Conservation (phyloP, 2,113 vertebrate species). For the Montifringilla adamsi region DNA sequence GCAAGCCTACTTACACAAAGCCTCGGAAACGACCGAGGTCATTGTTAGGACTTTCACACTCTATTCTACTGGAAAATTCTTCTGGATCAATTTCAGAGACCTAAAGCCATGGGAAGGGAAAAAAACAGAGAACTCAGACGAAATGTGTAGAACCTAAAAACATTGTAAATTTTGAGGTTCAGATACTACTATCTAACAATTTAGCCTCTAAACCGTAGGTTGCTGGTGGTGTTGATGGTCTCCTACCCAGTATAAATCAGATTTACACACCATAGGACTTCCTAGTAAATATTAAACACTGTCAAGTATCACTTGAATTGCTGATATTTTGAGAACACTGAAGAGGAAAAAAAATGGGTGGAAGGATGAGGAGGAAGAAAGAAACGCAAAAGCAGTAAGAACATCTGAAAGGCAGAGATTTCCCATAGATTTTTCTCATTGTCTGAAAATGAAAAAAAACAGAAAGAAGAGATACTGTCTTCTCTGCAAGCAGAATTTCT, state of each 20-base stretch:
- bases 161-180: background rate
- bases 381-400: background rate
- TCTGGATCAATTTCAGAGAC: conserved; percentile 83
- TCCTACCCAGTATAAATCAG: background rate
- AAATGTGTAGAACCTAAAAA: background rate
- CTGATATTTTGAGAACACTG: background rate
- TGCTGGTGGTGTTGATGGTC: background rate
- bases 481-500: background rate
- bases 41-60: conserved; percentile 92
- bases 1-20: conserved; percentile 85
- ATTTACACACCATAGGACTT: background rate
- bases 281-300: background rate
- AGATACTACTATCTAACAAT: background rate
- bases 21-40: conserved; percentile 87
- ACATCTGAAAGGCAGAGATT: background rate
- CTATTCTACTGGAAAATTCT: conserved; percentile 83
- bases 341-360: background rate
- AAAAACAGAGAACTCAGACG: background rate
- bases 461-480: background rate
- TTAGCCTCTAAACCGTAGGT: background rate
- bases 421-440: background rate
- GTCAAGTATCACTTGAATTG: background rate
- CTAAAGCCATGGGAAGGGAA: conserved; percentile 52
- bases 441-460: background rate
- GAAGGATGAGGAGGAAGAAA: background rate